phyloP scores from a whole-genome alignment of 2,797 vertebrate genomes.

The Alauda arvensis region DNA sequence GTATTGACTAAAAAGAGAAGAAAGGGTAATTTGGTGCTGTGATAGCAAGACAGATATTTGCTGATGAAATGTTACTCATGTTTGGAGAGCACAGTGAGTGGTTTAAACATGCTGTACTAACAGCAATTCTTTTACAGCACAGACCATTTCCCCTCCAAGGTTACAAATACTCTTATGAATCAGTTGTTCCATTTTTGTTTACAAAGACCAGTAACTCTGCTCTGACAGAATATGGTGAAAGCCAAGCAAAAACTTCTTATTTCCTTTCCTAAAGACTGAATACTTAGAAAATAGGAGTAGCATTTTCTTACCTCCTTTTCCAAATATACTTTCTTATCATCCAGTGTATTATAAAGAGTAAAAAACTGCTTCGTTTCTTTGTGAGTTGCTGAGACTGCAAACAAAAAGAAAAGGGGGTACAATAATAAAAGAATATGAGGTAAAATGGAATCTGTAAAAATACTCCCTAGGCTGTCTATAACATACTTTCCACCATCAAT shows the following conservation, averaged over 20 bases:
- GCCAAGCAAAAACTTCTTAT: background rate
- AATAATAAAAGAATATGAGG: slow-evolving; percentile 3
- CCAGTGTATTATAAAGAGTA: slow-evolving; percentile 95
- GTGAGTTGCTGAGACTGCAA: slow-evolving; percentile 92
- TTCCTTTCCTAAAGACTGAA: background rate
- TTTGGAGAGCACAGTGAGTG: background rate
- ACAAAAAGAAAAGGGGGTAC: background rate
- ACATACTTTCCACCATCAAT: background rate
- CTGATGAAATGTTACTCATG: background rate
- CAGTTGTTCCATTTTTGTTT: background rate
- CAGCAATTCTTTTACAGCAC: background rate
- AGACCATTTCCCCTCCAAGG: background rate
- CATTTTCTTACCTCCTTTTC: slow-evolving; percentile 90
- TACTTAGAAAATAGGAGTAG: background rate
- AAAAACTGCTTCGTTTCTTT: slow-evolving; percentile 99
- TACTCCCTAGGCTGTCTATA: background rate
- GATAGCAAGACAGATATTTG: background rate
- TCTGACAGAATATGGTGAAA: background rate
- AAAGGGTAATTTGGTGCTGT: background rate
- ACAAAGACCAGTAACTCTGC: background rate
- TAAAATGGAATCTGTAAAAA: slow-evolving; percentile 3
- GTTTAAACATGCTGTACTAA: background rate
- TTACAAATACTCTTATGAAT: background rate
- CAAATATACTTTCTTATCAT: slow-evolving; percentile 97
- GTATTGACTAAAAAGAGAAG: background rate